These are phyloP conservation scores for Pollenia amentaria DNA, from an alignment of 2,888 invertebrate genomes.

Conservation along the genomic window DNA sequence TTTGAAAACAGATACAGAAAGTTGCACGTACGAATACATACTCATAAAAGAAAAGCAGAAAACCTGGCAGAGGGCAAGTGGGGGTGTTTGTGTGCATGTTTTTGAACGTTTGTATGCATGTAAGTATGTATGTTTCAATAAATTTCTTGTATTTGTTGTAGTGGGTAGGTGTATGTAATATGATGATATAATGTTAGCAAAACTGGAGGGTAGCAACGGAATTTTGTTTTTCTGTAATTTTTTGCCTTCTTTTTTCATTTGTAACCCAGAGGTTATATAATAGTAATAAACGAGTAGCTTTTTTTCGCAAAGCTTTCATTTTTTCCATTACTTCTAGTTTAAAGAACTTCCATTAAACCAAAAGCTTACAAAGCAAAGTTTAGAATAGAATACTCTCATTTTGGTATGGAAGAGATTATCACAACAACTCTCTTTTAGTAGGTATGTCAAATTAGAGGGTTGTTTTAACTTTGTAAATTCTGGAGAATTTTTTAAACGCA, in stretches of 20 bases:
- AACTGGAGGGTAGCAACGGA: constrained; percentile 69
- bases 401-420: constrained; percentile 6
- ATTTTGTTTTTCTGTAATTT: constrained; percentile 39
- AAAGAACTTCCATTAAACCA: constrained; percentile 43
- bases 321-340: neutral
- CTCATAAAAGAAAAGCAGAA: neutral
- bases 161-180: neutral
- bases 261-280: constrained; percentile 62
- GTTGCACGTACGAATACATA: neutral
- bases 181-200: constrained; percentile 63
- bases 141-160: constrained; percentile 13
- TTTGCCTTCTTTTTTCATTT: constrained; percentile 4
- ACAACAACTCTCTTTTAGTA: neutral
- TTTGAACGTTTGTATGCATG: neutral
- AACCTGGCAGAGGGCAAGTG: neutral
- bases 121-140: neutral
- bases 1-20: constrained; percentile 60
- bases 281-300: constrained; percentile 33
- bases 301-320: constrained; percentile 1
- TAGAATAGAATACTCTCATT: neutral
- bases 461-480: neutral
- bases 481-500: constrained; percentile 8
- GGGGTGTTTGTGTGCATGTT: neutral
- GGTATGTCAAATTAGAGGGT: neutral
- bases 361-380: constrained; percentile 21